These are phyloP conservation scores for Gymnarchus niloticus DNA, from an alignment of 2,113 vertebrate genomes.

Conservation along the genomic window DNA sequence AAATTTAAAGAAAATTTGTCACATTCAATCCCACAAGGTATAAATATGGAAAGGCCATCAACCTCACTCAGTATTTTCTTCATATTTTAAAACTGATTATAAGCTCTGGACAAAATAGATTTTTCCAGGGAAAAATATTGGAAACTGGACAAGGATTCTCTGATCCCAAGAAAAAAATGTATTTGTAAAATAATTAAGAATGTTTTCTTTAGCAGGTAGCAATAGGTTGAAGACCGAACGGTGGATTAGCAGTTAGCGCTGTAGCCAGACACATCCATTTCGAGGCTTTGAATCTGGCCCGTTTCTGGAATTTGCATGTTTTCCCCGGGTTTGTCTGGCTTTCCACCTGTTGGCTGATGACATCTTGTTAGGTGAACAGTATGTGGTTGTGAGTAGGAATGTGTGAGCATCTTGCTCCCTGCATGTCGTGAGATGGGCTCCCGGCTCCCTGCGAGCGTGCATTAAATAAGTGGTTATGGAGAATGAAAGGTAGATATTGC, in stretches of 20 bases:
- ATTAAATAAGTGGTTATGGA: not conserved
- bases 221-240: not conserved
- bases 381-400: no score
- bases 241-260: not conserved
- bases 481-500: not conserved
- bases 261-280: not conserved
- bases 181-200: not conserved
- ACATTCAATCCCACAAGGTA: not conserved
- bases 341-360: not conserved
- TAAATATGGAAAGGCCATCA: not conserved
- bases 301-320: not conserved
- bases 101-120: not conserved
- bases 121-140: not conserved
- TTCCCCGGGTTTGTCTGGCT: not conserved
- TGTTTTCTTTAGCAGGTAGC: not conserved
- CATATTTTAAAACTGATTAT: not conserved
- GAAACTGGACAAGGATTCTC: not conserved
- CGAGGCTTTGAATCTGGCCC: not conserved
- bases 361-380: not conserved
- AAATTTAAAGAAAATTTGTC: conserved; percentile 1
- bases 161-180: not conserved
- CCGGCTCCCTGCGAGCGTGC: not conserved
- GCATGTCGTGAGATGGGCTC: not conserved
- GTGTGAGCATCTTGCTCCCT: no score
- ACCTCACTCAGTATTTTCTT: not conserved